Evolutionary conservation across 2,888 invertebrate species (phyloP).

Genomic region (Gari tellinella): DNA sequence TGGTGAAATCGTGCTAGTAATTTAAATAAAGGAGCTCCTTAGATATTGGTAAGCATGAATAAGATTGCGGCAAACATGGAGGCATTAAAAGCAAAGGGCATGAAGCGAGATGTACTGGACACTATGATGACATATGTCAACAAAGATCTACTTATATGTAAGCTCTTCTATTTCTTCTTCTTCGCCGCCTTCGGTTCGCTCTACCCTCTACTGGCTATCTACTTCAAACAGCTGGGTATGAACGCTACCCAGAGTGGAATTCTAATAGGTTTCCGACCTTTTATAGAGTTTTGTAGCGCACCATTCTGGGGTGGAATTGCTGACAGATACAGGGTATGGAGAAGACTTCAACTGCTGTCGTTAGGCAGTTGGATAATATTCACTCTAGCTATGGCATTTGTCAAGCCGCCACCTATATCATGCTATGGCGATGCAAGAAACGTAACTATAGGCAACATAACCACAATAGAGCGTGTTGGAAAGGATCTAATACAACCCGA

Average conservation of each 20-base stretch:
- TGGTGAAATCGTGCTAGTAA: no score
- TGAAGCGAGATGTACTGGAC: constrained; percentile 74
- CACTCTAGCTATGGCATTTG: constrained; percentile 97
- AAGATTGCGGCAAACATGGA: constrained; percentile 37
- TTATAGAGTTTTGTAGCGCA: constrained; percentile 98
- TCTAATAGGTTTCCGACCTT: constrained; percentile 95
- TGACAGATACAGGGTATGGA: constrained; percentile 88
- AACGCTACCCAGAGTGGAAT: constrained; percentile 96
- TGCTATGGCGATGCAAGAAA: constrained; percentile 89
- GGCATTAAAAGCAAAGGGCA: constrained; percentile 40
- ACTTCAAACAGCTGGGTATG: constrained; percentile 99
- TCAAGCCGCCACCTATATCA: constrained; percentile 96
- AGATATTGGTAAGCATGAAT: no score
- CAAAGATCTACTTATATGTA: constrained; percentile 91
- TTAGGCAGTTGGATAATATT: constrained; percentile 98
- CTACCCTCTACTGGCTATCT: constrained; percentile 99
- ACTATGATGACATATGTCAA: constrained; percentile 76
- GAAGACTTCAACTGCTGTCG: constrained; percentile 93
- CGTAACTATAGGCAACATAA: constrained; percentile 82
- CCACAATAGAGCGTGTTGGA: constrained; percentile 76
- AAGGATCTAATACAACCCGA: constrained; percentile 87
- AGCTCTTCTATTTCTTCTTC: constrained; percentile 99
- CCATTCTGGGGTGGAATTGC: constrained; percentile 99
- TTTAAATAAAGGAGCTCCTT: no score
- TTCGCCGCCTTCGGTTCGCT: constrained; percentile 99